Conservation (phyloP, 1,140 invertebrate genomes). For the Cylas formicarius region DNA sequence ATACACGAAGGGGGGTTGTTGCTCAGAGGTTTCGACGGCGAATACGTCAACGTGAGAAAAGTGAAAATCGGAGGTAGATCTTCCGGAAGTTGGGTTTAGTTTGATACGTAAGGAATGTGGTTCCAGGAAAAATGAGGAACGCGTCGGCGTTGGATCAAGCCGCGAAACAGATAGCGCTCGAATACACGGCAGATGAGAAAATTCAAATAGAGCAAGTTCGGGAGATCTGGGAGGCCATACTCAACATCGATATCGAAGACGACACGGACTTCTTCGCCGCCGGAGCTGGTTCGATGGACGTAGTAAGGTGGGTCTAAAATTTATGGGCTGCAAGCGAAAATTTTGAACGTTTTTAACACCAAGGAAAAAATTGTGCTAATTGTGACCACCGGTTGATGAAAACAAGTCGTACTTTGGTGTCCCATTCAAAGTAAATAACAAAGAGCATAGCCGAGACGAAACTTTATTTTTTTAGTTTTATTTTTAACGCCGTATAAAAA, state of each 20-base stretch:
- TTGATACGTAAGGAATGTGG: conserved; percentile 44
- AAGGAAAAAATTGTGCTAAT: no score
- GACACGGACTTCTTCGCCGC: conserved; percentile 86
- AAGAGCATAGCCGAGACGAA: no score
- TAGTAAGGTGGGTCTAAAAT: conserved; percentile 58
- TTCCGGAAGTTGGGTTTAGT: not conserved
- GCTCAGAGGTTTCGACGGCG: conserved; percentile 69
- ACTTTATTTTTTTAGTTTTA: no score
- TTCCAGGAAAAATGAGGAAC: conserved; percentile 74
- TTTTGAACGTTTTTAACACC: no score
- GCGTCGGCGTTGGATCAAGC: conserved; percentile 73
- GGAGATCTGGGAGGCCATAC: conserved; percentile 77
- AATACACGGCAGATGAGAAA: conserved; percentile 73
- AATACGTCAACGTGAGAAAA: conserved; percentile 52
- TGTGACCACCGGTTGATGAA: no score
- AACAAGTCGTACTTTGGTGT: no score
- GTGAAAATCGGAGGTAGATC: conserved; percentile 31
- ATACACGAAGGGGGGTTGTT: conserved; percentile 74
- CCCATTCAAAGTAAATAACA: no score
- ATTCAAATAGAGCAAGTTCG: conserved; percentile 53
- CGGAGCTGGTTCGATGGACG: conserved; percentile 94
- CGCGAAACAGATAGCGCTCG: conserved; percentile 51
- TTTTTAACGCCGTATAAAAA: no score
- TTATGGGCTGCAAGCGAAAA: no score
- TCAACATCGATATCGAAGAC: conserved; percentile 67